phyloP scores from a whole-genome alignment of 2,113 vertebrate species.

The Sceloporus tristichus region DNA sequence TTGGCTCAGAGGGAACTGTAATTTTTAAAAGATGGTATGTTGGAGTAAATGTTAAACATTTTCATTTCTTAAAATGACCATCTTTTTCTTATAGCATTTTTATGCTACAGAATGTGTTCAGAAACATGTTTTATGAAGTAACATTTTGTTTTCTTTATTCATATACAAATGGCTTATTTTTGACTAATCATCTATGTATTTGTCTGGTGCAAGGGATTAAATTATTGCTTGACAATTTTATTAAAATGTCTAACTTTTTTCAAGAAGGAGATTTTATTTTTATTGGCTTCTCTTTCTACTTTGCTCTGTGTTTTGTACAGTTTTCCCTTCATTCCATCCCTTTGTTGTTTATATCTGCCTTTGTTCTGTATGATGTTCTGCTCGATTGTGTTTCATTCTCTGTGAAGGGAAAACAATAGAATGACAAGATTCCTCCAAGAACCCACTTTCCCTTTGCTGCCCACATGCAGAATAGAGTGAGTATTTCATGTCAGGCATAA shows the following conservation, averaged over 20 bases:
- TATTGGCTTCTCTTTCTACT: slow-evolving; percentile 13
- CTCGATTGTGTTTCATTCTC: slow-evolving; percentile 21
- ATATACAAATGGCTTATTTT: background rate
- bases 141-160: background rate
- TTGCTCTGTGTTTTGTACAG: background rate
- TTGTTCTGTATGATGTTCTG: slow-evolving; percentile 44
- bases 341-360: slow-evolving; percentile 32
- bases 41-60: background rate
- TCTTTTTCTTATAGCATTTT: background rate
- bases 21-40: background rate
- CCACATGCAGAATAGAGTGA: slow-evolving; percentile 28
- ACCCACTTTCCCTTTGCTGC: slow-evolving; percentile 42
- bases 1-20: too few species aligned
- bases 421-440: slow-evolving; percentile 48
- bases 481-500: slow-evolving; percentile 10
- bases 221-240: background rate
- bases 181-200: background rate
- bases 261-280: slow-evolving; percentile 35
- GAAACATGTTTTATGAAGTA: background rate
- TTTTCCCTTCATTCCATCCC: slow-evolving; percentile 35
- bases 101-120: background rate
- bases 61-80: background rate
- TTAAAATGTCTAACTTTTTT: slow-evolving; percentile 31
- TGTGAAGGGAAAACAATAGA: slow-evolving; percentile 49
- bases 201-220: background rate